Evolutionary conservation across 2,797 vertebrate genomes (phyloP).

Genomic region (Spinus pinus): DNA sequence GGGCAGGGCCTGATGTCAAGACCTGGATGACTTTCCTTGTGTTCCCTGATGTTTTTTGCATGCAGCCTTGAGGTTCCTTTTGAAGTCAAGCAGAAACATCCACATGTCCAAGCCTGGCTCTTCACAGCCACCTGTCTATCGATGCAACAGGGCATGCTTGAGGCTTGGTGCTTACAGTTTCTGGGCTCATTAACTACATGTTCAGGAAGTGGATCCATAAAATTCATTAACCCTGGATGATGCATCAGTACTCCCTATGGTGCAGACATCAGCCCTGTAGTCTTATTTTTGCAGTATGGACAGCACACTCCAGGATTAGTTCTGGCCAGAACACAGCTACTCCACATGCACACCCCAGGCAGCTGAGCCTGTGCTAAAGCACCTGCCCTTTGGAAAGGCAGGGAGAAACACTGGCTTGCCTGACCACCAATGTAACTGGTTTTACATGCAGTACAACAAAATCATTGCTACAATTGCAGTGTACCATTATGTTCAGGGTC

Average conservation of each 20-base stretch:
- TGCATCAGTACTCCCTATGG: neutral
- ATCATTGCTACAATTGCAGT: neutral
- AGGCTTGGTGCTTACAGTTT: neutral
- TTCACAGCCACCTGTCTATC: neutral
- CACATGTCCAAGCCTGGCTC: neutral
- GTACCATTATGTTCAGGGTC: neutral
- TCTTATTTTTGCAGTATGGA: neutral
- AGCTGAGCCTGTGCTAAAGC: neutral
- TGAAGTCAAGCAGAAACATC: neutral
- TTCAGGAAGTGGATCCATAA: neutral
- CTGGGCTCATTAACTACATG: neutral
- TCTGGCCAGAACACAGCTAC: neutral
- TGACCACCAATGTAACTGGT: neutral
- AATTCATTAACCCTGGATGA: neutral
- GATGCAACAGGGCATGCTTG: accelerated
- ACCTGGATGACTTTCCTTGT: neutral
- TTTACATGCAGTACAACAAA: neutral
- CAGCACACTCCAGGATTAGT: neutral
- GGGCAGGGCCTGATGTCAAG: neutral
- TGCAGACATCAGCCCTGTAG: neutral
- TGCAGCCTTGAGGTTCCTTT: neutral
- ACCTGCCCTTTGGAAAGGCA: neutral
- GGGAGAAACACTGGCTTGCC: neutral
- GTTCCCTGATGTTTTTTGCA: neutral
- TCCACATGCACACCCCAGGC: neutral